Evolutionary conservation across 2,888 invertebrate species (phyloP), one percentile per base, ranked within the genome.

Genomic region (Agriopis leucophaearia): DNA sequence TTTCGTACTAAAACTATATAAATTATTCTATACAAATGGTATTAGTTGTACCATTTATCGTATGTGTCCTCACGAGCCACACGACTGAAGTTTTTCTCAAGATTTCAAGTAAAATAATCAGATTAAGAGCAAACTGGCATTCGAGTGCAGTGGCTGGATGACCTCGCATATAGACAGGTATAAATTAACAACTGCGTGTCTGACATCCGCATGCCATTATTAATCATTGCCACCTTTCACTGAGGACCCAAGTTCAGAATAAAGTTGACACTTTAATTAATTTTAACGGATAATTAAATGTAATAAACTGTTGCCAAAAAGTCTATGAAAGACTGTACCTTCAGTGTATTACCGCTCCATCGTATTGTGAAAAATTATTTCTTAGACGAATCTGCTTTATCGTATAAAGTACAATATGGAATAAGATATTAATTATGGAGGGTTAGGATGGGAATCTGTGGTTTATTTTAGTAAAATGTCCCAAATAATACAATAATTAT

Each of bases 141-240:
- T 55, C 45, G 40, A 51, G 45, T 62, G 59, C 59, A 61, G 56
- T 54, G 59, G 40, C 61, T 55, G 64, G 60, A 40, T 60, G 71
- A 65, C 74, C 71, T 71, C 67, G 70, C 47, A 36, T 47, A 57
- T 50, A 60, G 65, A 51, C 67, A 67, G 47, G 69, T 69, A 70
- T 60, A 55, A 40, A 58, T 67, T 62, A 70, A 58, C 35, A 61
- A 42, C 50, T 54, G 15, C 64, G 40, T 54, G 77, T 75, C 64
- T 87, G 79, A 72, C 81, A 83, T 77, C 83, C 85, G 70, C 84
- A 84, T 78, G 74, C 77, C 71, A 44, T 35, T 60, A 68, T 65
- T 59, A 38, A 50, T 47, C 64, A 42, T 65, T 59, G 52, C 15
- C 38, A 64, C 68, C 72, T 73, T 73, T 76, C 72, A 76, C 72